A percentile compares a stretch with the other conserved stretches of the same genome.
Evolutionary conservation across 1,140 invertebrate species (phyloP).

Genomic region (Lithobius niger): DNA sequence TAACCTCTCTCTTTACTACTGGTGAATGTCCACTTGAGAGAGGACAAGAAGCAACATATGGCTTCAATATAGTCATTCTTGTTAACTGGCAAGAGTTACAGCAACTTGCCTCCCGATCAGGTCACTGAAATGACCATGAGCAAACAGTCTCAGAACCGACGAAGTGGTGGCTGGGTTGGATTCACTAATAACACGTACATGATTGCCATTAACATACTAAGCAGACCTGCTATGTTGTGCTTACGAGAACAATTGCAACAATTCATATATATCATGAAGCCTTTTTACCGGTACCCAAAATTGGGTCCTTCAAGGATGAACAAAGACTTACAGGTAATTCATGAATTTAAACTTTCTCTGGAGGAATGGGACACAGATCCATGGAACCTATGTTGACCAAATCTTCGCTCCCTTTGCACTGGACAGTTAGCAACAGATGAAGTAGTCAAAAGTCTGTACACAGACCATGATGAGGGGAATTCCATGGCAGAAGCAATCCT

Average conservation of each 20-base stretch:
- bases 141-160: slow-evolving; percentile 6
- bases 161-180: slow-evolving; percentile 8
- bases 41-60: no score
- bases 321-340: neutral
- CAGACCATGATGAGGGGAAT: neutral
- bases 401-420: neutral
- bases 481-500: neutral
- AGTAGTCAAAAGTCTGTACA: neutral
- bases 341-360: neutral
- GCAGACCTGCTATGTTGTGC: slow-evolving; percentile 5
- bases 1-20: slow-evolving; percentile 6
- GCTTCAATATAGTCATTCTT: no score
- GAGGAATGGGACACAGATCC: neutral
- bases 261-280: slow-evolving; percentile 4
- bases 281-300: slow-evolving; percentile 2
- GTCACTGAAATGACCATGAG: slow-evolving; percentile 10
- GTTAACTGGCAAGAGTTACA: no score
- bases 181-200: no score
- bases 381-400: neutral
- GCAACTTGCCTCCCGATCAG: no score
- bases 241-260: slow-evolving; percentile 6
- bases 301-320: neutral
- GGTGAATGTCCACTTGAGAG: neutral
- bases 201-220: slow-evolving; percentile 6
- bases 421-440: no score